Conservation (phyloP, 2,113 vertebrate species). For the Anser cygnoides region DNA sequence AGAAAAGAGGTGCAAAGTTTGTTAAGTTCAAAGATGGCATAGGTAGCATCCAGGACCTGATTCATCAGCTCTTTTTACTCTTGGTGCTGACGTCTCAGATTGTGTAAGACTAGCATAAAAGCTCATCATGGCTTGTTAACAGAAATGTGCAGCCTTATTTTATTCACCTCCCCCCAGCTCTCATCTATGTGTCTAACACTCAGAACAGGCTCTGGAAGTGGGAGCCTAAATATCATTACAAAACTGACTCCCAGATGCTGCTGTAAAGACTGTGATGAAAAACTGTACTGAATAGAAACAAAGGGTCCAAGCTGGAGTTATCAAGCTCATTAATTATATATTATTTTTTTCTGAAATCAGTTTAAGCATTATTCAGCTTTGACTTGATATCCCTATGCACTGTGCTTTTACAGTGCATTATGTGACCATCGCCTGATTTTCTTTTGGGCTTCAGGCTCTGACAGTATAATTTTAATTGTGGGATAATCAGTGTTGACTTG, state of each 20-base stretch:
- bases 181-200: fast-evolving
- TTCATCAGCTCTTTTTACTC: background rate
- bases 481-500: background rate
- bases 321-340: background rate
- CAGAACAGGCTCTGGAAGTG: background rate
- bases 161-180: background rate
- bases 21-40: background rate
- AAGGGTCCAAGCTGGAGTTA: fast-evolving
- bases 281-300: background rate
- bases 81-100: background rate
- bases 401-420: background rate
- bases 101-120: background rate
- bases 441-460: background rate
- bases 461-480: background rate
- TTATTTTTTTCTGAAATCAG: background rate
- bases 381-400: background rate
- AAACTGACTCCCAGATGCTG: background rate
- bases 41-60: background rate
- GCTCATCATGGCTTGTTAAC: background rate
- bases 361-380: background rate
- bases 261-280: background rate
- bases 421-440: background rate
- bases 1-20: background rate
- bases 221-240: background rate
- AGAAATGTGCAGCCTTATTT: background rate